A percentile compares a stretch with the other conserved stretches of the same genome.
Conservation (phyloP, 1,140 invertebrate genomes). For the Tachypleus tridentatus region DNA sequence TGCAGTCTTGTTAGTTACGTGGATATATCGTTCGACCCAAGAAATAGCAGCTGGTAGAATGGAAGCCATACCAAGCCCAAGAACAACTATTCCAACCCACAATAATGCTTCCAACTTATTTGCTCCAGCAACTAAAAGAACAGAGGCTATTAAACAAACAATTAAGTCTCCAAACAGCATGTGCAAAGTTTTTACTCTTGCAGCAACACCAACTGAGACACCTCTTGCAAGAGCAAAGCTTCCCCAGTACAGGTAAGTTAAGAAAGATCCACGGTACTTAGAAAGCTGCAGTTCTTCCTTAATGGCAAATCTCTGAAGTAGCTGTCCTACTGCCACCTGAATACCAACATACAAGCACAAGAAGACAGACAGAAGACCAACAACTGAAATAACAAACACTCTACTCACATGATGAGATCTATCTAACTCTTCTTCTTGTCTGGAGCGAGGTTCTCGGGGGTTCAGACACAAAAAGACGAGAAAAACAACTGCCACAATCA, state of each 20-base stretch:
- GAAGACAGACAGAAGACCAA: conserved; percentile 35
- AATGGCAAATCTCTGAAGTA: conserved; percentile 34
- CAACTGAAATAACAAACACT: conserved; percentile 26
- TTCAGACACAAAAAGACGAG: conserved; percentile 34
- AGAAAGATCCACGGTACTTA: conserved; percentile 30
- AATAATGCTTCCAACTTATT: conserved; percentile 26
- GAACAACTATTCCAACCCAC: conserved; percentile 28
- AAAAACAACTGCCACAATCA: conserved; percentile 35
- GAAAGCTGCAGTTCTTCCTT: conserved; percentile 27
- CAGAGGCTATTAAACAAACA: conserved; percentile 30
- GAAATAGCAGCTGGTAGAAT: conserved; percentile 39
- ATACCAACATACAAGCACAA: conserved; percentile 38
- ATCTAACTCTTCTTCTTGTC: conserved; percentile 24
- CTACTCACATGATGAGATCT: conserved; percentile 8
- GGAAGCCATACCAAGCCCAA: conserved; percentile 41
- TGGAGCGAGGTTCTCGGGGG: conserved; percentile 27
- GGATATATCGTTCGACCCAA: conserved; percentile 40
- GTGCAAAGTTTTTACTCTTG: too few species aligned
- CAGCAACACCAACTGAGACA: conserved; percentile 26
- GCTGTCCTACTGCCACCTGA: conserved; percentile 39
- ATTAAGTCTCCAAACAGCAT: conserved; percentile 29
- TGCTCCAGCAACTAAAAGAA: conserved; percentile 33
- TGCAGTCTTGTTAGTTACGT: conserved; percentile 38
- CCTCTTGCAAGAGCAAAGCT: conserved; percentile 35
- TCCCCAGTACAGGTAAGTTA: conserved; percentile 40